These are phyloP conservation scores for Cinclus mexicanus DNA, from an alignment of 2,113 vertebrate genomes.

Conservation along the genomic window DNA sequence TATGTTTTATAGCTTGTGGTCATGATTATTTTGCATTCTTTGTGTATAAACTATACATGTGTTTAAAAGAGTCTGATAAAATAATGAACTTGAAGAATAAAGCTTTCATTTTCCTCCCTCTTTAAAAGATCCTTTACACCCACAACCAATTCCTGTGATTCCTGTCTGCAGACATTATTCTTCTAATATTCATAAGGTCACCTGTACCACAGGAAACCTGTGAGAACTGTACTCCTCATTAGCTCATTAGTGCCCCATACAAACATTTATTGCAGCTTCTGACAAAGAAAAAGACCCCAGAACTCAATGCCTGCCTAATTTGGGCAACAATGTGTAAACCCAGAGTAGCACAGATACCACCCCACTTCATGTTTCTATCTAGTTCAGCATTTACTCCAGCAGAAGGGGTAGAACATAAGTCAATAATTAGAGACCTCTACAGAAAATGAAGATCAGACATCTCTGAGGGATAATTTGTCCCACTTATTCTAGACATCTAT, in stretches of 20 bases:
- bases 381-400: background rate
- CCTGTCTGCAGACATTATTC: background rate
- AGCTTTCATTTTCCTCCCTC: background rate
- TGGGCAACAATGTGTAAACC: background rate
- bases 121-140: background rate
- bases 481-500: constrained; percentile 14
- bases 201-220: background rate
- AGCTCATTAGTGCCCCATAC: background rate
- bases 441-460: background rate
- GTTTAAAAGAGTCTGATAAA: background rate
- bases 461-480: constrained; percentile 29
- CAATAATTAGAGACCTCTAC: background rate
- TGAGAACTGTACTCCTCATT: background rate
- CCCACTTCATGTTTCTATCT: background rate
- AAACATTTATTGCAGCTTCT: background rate
- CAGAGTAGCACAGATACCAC: background rate
- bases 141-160: background rate
- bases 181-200: background rate
- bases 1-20: background rate
- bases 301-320: background rate
- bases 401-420: background rate
- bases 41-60: background rate
- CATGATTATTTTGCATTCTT: background rate
- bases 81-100: background rate
- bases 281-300: background rate